Conservation (phyloP, 2,888 invertebrate genomes). For the Liopterus haemorrhoidalis region DNA sequence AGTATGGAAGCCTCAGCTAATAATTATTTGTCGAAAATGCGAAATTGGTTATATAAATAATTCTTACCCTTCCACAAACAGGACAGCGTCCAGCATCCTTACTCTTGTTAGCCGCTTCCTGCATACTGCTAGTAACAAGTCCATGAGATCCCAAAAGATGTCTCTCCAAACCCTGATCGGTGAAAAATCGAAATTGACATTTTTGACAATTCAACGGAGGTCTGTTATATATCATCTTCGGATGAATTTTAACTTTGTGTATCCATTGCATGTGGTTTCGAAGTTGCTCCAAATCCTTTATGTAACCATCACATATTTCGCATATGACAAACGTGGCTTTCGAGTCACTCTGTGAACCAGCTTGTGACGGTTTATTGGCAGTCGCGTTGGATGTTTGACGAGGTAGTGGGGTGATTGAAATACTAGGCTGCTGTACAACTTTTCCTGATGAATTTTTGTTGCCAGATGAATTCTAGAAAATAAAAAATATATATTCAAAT, state of each 20-base stretch:
- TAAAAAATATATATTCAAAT: background rate
- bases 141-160: constrained; percentile 93
- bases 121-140: constrained; percentile 91
- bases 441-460: constrained; percentile 20
- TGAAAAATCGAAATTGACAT: constrained; percentile 94
- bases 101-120: constrained; percentile 90
- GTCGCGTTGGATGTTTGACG: constrained; percentile 54
- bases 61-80: constrained; percentile 82
- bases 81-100: constrained; percentile 93
- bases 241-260: constrained; percentile 93
- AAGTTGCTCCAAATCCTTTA: constrained; percentile 85
- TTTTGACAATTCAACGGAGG: constrained; percentile 94
- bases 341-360: constrained; percentile 42
- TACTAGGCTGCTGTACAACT: constrained; percentile 70
- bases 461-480: constrained; percentile 19
- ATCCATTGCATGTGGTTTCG: constrained; percentile 98
- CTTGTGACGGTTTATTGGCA: constrained; percentile 38
- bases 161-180: constrained; percentile 91
- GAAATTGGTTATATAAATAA: too few species aligned
- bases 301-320: constrained; percentile 95
- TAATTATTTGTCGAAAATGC: too few species aligned
- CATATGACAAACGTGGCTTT: constrained; percentile 88
- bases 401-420: constrained; percentile 84
- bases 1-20: too few species aligned
- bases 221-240: constrained; percentile 91